These are phyloP conservation scores for Mallotus villosus DNA, from an alignment of 2,797 vertebrate genomes.

Conservation along the genomic window DNA sequence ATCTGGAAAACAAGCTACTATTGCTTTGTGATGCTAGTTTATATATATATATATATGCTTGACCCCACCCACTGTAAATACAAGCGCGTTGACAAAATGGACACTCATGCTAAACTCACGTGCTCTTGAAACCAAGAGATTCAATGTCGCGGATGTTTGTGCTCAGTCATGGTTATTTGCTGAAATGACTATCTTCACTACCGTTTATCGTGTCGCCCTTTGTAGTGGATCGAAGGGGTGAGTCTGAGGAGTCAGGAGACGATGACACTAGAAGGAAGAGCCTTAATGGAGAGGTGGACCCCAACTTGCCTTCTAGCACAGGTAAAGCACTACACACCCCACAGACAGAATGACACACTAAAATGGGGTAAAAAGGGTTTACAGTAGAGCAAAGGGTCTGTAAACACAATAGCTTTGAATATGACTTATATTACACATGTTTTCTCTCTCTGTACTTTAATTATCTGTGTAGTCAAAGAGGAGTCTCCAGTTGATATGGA, in stretches of 20 bases:
- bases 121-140: neutral
- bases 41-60: too few relatives aligned
- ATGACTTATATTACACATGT: neutral
- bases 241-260: slow-evolving; percentile 96
- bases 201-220: slow-evolving; percentile 14
- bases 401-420: neutral
- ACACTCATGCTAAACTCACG: too few relatives aligned
- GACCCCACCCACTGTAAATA: too few relatives aligned
- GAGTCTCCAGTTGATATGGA: slow-evolving; percentile 97
- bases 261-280: slow-evolving; percentile 88
- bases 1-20: too few relatives aligned
- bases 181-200: neutral
- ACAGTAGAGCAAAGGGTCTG: neutral
- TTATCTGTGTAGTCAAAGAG: slow-evolving; percentile 70
- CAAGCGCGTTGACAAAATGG: too few relatives aligned
- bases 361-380: neutral
- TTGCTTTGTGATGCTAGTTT: too few relatives aligned
- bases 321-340: slow-evolving; percentile 51
- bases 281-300: slow-evolving; percentile 80
- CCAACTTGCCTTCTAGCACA: slow-evolving; percentile 65
- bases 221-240: slow-evolving; percentile 89
- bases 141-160: neutral
- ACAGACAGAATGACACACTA: neutral
- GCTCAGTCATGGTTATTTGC: neutral
- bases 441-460: neutral